Conservation (phyloP, 2,113 vertebrate species). For the Emydura subglobosa region DNA sequence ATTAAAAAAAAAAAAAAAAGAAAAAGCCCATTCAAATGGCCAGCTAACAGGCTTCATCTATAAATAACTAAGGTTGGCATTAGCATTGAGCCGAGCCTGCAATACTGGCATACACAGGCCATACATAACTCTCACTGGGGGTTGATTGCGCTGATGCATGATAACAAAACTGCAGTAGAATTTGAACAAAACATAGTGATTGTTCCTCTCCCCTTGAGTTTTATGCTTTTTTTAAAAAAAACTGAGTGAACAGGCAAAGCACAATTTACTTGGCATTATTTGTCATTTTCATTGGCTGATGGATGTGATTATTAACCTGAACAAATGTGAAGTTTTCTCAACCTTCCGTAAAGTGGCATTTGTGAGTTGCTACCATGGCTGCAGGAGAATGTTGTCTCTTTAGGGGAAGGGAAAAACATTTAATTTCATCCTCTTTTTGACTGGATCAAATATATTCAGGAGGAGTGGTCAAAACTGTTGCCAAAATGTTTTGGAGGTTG, state of each 20-base stretch:
- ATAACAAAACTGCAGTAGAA: neutral
- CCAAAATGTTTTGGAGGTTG: neutral
- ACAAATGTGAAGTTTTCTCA: neutral
- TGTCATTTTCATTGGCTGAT: neutral
- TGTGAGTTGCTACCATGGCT: neutral
- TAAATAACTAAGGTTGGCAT: neutral
- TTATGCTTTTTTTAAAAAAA: neutral
- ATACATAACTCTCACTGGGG: rapidly evolving
- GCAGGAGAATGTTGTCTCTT: rapidly evolving
- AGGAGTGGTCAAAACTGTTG: neutral
- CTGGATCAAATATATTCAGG: neutral
- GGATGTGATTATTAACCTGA: neutral
- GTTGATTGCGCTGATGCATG: neutral
- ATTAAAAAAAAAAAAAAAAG: neutral
- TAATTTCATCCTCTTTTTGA: slow-evolving; percentile 8
- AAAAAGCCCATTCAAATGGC: neutral
- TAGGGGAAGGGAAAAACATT: neutral
- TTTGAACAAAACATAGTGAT: neutral
- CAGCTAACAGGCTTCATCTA: too few relatives aligned
- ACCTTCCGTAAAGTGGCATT: neutral
- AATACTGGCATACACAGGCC: rapidly evolving
- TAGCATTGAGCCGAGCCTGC: neutral
- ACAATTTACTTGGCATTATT: neutral
- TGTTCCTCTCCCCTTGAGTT: neutral
- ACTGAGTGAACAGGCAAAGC: neutral